Conservation (phyloP, 2,888 invertebrate genomes). For the Tromatobia lineatoria region DNA sequence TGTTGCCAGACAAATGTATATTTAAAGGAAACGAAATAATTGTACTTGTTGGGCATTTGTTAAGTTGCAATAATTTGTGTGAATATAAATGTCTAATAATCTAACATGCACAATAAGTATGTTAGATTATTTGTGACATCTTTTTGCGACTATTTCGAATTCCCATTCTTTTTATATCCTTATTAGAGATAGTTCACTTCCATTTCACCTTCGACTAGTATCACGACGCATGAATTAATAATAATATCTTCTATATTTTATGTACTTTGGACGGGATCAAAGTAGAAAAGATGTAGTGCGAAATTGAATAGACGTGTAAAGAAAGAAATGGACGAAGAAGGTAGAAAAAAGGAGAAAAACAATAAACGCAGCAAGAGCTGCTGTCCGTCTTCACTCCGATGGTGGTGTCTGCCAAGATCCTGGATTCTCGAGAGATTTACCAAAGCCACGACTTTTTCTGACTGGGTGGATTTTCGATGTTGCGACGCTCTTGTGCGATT, state of each 20-base stretch:
- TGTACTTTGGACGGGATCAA: constrained; percentile 44
- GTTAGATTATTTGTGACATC: no score
- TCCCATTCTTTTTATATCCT: not conserved
- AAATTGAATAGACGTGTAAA: constrained; percentile 20
- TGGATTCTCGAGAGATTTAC: constrained; percentile 56
- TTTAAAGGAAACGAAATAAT: no score
- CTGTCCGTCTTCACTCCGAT: constrained; percentile 23
- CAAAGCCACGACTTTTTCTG: constrained; percentile 50
- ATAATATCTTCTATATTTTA: constrained; percentile 47
- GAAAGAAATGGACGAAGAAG: constrained; percentile 37
- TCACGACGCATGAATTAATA: no score
- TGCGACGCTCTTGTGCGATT: constrained; percentile 49
- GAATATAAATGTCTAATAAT: no score
- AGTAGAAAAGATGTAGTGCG: constrained; percentile 29
- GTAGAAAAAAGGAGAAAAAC: constrained; percentile 26
- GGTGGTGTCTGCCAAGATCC: constrained; percentile 42
- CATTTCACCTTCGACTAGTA: not conserved
- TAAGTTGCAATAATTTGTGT: no score
- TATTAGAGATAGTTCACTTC: not conserved
- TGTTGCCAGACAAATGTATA: no score
- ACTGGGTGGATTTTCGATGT: constrained; percentile 42
- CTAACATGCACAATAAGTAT: no score
- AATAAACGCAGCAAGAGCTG: constrained; percentile 11
- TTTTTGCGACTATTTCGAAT: not conserved
- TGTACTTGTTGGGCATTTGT: no score